Evolutionary conservation across 1,140 invertebrate genomes (phyloP).

Genomic region (Ips typographus): DNA sequence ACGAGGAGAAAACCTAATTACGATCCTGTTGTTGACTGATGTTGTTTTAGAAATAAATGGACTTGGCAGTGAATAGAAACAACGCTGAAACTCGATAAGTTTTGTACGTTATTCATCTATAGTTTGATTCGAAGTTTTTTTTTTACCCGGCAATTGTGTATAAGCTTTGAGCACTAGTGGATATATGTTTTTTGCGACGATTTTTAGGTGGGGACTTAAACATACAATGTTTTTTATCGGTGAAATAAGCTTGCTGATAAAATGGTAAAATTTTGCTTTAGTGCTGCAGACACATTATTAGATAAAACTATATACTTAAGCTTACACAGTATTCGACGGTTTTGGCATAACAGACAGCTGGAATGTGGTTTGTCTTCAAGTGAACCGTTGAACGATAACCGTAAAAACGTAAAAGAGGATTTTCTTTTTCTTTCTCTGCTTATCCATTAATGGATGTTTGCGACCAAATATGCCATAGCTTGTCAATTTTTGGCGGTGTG

Average conservation of each 20-base stretch:
- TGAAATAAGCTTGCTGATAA: not conserved
- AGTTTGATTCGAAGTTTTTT: constrained; percentile 42
- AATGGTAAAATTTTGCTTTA: not conserved
- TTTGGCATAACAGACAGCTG: too few relatives aligned
- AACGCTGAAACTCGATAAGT: constrained; percentile 34
- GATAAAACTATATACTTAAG: too few relatives aligned
- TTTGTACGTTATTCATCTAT: constrained; percentile 52
- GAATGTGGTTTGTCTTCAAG: too few relatives aligned
- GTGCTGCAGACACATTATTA: not conserved
- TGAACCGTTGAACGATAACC: too few relatives aligned
- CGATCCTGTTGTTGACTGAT: constrained; percentile 2
- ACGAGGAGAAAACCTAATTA: not conserved
- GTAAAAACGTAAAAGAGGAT: too few relatives aligned
- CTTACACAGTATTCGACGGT: too few relatives aligned
- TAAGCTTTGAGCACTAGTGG: too few relatives aligned
- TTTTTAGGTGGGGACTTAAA: not conserved
- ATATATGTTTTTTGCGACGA: not conserved
- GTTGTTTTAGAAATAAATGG: constrained; percentile 6
- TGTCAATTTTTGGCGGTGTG: too few relatives aligned
- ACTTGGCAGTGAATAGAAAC: constrained; percentile 7
- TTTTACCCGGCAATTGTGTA: not conserved
- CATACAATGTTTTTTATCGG: not conserved
- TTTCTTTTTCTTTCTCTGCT: too few relatives aligned
- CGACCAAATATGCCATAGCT: too few relatives aligned
- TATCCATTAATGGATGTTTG: too few relatives aligned